A percentile compares a stretch with the other conserved stretches of the same genome.
These are phyloP conservation scores for Drosophila nannoptera DNA, from an alignment of 1,140 invertebrate genomes.

Conservation along the genomic window DNA sequence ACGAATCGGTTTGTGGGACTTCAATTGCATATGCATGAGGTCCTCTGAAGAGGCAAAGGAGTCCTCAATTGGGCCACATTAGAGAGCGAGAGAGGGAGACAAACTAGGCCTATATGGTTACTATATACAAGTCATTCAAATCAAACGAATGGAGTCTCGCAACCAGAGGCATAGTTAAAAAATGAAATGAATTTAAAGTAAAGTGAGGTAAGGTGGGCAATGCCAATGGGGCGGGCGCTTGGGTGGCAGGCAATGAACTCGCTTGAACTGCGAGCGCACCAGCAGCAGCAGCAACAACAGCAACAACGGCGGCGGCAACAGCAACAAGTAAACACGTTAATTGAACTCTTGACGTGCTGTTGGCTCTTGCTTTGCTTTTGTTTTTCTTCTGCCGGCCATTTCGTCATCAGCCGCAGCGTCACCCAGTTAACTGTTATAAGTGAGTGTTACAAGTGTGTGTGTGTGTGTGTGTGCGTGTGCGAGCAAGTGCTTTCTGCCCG, in stretches of 20 bases:
- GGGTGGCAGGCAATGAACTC: slow-evolving; percentile 57
- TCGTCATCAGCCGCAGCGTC: slow-evolving; percentile 43
- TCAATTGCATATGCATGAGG: slow-evolving; percentile 7
- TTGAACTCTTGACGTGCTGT: slow-evolving; percentile 61
- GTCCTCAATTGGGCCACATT: no score
- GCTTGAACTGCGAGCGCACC: slow-evolving; percentile 45
- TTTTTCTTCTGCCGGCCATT: slow-evolving; percentile 11
- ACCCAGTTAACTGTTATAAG: slow-evolving; percentile 52
- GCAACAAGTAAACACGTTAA: slow-evolving; percentile 41
- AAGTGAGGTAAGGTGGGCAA: slow-evolving; percentile 33
- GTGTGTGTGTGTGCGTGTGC: slow-evolving; percentile 17
- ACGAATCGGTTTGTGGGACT: slow-evolving; percentile 13
- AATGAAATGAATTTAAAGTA: slow-evolving; percentile 14
- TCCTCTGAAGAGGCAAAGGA: not conserved
- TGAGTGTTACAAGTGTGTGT: slow-evolving; percentile 27
- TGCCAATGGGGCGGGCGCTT: slow-evolving; percentile 45
- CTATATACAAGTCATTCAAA: no score
- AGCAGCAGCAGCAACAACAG: slow-evolving; percentile 15
- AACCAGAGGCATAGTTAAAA: slow-evolving; percentile 1
- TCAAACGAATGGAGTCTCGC: not conserved
- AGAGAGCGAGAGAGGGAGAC: no score
- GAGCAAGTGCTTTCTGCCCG: slow-evolving; percentile 10
- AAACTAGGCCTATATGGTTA: no score
- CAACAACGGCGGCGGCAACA: not conserved
- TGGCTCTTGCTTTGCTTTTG: slow-evolving; percentile 8